phyloP scores from a whole-genome alignment of 2,888 invertebrate species.

The Amphipoea lucens region DNA sequence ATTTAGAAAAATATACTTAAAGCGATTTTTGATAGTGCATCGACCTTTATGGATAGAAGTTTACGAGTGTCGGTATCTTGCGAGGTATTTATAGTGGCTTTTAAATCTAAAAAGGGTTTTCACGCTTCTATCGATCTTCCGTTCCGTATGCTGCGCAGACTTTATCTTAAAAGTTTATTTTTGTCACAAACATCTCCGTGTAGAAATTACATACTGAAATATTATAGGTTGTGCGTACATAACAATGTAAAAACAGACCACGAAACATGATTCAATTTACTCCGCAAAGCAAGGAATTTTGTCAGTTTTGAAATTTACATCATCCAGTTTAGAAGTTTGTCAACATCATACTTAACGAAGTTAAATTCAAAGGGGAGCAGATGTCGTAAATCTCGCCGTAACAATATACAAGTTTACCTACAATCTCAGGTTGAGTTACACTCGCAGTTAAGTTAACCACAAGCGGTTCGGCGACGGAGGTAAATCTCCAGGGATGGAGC shows the following conservation, averaged over 20 bases:
- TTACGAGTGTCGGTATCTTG: constrained; percentile 55
- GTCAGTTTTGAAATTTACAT: constrained; percentile 47
- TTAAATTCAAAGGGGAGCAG: constrained; percentile 64
- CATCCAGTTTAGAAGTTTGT: constrained; percentile 55
- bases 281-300: constrained; percentile 17
- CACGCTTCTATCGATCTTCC: constrained; percentile 58
- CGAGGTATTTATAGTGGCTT: constrained; percentile 63
- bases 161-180: constrained; percentile 52
- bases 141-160: constrained; percentile 36
- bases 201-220: constrained; percentile 18
- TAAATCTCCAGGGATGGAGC: constrained; percentile 71
- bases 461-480: constrained; percentile 70
- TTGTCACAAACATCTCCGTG: constrained; percentile 25
- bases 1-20: constrained; percentile 21
- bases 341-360: constrained; percentile 59
- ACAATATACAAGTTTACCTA: constrained; percentile 64
- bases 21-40: constrained; percentile 57
- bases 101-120: constrained; percentile 65
- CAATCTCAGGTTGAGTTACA: constrained; percentile 60
- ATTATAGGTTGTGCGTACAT: background rate
- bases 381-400: constrained; percentile 67
- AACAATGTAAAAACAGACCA: constrained; percentile 18
- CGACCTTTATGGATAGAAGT: constrained; percentile 60
- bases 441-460: constrained; percentile 68
- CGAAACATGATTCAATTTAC: constrained; percentile 22